Base-by-base conservation (phyloP, 2,888 invertebrate species). In the Protonemura montana region DNA sequence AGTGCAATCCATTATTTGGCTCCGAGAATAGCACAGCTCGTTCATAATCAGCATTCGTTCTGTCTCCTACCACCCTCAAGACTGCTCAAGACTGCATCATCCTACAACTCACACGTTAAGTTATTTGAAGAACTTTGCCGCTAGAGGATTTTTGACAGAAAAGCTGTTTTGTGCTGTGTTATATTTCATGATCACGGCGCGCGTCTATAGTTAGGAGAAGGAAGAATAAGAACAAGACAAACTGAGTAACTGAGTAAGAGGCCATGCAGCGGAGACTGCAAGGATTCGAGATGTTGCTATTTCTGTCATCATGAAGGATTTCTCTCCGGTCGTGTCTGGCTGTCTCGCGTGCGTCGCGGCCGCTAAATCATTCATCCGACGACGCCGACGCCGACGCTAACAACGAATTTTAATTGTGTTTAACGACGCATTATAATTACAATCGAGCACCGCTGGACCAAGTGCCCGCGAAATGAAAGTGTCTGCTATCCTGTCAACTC, bases 111-210 rank as follows among this genome's bases (percentile, higher is more conserved):
- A 26, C 59, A 26, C 82, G 35, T 35, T 7, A 83, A 83, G 82
- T 83, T 83, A 83, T 76, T 86, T 83, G 86, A 82, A 82, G 86
- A 82, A 27, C 42, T 29, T 83, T 25, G 76, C 35, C 35, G 77
- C 86, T 59, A 3, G 59, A 59, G 83, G 85, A 85, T 59, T 87
- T 59, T 85, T 87, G 86, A 87, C 86, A 87, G 86, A 87, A 87
- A 59, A 30, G 78, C 85, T 85, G 85, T 85, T 59, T 85, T 85
- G 85, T 85, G 77, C 85, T 85, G 85, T 16, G 86, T 86, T 86
- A 77, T 87, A 83, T 87, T 83, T 83, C 85, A 42, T 83, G 77
- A 78, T 80, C 41, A 30, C 59, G 21, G 13, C 59, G 13, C 59
- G 13, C 59, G 13, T 10, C 59, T 59, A 59, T 59, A 59, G 59